phyloP scores from a whole-genome alignment of 2,113 vertebrate genomes.

The Phyllostomus hastatus region DNA sequence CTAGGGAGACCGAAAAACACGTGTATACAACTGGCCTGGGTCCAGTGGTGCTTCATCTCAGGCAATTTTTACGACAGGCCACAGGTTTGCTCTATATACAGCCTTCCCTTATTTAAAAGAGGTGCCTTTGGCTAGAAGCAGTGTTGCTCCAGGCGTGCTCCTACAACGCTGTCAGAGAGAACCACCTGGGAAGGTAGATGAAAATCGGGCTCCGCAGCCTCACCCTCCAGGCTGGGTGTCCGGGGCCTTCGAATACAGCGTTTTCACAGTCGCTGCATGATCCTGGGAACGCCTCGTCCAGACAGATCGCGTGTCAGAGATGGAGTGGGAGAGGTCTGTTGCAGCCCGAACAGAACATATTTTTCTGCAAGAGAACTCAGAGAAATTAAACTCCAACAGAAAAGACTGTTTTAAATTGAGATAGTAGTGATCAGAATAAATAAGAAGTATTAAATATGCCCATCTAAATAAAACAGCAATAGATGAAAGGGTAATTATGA shows the following conservation, averaged over 20 bases:
- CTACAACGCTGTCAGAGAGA: neutral
- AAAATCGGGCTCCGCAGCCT: neutral
- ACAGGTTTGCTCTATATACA: neutral
- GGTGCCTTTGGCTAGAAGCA: neutral
- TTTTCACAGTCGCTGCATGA: neutral
- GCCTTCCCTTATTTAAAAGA: neutral
- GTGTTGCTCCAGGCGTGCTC: neutral
- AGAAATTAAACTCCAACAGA: neutral
- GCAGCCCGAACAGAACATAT: neutral
- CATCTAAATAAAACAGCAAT: slow-evolving; percentile 66
- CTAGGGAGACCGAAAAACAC: neutral
- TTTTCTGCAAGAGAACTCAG: neutral
- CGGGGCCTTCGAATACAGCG: neutral
- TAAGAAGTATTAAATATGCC: slow-evolving; percentile 47
- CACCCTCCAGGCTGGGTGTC: neutral
- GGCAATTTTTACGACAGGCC: neutral
- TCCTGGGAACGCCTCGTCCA: neutral
- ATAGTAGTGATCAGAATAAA: slow-evolving; percentile 70
- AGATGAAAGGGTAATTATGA: slow-evolving; percentile 43
- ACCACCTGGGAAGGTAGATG: neutral
- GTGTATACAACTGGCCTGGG: neutral
- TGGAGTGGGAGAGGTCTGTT: neutral
- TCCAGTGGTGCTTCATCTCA: neutral
- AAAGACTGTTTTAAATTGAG: neutral
- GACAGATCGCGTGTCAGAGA: neutral